phyloP scores from a whole-genome alignment of 2,888 invertebrate genomes.

The Embidobia sp. region DNA sequence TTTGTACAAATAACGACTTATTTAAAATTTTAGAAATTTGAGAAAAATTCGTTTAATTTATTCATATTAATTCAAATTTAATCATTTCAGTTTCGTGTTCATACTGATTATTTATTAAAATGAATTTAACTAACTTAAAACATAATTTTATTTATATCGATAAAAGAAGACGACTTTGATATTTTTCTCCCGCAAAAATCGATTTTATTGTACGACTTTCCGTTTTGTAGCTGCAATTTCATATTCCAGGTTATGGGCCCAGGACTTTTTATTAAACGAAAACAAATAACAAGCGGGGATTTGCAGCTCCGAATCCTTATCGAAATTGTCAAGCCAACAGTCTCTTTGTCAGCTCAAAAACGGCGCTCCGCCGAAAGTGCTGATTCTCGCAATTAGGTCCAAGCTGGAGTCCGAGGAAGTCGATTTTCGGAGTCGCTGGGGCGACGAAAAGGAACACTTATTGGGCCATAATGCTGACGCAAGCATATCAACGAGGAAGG shows the following conservation, averaged over 20 bases:
- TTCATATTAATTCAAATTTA: no score
- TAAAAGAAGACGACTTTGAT: no score
- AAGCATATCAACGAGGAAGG: slow-evolving; percentile 54
- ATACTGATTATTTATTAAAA: no score
- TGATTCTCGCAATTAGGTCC: slow-evolving; percentile 61
- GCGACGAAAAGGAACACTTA: slow-evolving; percentile 61
- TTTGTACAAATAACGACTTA: no score
- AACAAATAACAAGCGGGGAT: slow-evolving; percentile 42
- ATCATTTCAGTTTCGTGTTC: no score
- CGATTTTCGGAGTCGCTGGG: slow-evolving; percentile 52
- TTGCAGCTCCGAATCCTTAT: slow-evolving; percentile 14
- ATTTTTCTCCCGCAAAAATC: no score
- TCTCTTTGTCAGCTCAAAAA: slow-evolving; percentile 58
- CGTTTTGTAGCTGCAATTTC: not conserved
- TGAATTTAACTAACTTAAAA: no score
- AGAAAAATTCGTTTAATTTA: no score
- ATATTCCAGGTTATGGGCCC: not conserved
- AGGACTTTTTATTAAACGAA: slow-evolving; percentile 16
- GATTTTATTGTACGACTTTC: no score
- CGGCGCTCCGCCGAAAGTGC: slow-evolving; percentile 38
- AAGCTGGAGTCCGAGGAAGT: slow-evolving; percentile 44
- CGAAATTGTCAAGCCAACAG: slow-evolving; percentile 41
- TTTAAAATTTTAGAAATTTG: no score
- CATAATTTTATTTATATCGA: no score
- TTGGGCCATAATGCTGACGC: slow-evolving; percentile 61